phyloP scores from a whole-genome alignment of 1,140 invertebrate genomes.

The Pogonus chalceus region DNA sequence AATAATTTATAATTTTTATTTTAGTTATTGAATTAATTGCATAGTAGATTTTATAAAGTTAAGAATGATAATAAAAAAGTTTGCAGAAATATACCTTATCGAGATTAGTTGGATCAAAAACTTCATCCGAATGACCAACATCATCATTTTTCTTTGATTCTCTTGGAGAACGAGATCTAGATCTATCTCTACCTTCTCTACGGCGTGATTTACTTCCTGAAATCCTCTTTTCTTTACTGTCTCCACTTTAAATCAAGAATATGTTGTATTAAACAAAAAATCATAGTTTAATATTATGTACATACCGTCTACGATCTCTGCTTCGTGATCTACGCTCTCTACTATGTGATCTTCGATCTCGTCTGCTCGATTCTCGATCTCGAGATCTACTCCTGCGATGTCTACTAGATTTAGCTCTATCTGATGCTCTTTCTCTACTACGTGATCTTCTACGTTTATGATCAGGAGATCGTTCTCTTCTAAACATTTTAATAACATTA shows the following conservation, averaged over 20 bases:
- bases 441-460: conserved; percentile 51
- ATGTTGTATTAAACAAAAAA: conserved; percentile 20
- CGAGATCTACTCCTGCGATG: conserved; percentile 34
- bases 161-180: conserved; percentile 36
- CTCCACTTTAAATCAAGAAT: conserved; percentile 33
- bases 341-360: conserved; percentile 28
- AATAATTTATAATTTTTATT: not conserved
- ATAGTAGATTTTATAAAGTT: conserved; percentile 13
- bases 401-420: conserved; percentile 38
- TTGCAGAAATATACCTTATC: conserved; percentile 54
- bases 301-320: conserved; percentile 38
- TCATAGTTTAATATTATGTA: conserved; percentile 11
- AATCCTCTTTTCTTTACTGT: conserved; percentile 42
- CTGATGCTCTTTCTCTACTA: conserved; percentile 43
- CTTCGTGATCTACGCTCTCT: conserved; percentile 31
- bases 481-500: not conserved
- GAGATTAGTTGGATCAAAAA: conserved; percentile 60
- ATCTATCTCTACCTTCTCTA: conserved; percentile 14
- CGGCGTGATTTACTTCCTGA: conserved; percentile 26
- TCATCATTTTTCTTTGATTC: conserved; percentile 48
- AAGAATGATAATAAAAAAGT: conserved; percentile 9
- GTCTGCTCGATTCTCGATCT: conserved; percentile 25
- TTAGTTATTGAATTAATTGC: conserved; percentile 8
- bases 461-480: conserved; percentile 41
- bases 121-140: conserved; percentile 41